Base-by-base conservation (phyloP, 2,888 invertebrate species). In the Cepaea hortensis region DNA sequence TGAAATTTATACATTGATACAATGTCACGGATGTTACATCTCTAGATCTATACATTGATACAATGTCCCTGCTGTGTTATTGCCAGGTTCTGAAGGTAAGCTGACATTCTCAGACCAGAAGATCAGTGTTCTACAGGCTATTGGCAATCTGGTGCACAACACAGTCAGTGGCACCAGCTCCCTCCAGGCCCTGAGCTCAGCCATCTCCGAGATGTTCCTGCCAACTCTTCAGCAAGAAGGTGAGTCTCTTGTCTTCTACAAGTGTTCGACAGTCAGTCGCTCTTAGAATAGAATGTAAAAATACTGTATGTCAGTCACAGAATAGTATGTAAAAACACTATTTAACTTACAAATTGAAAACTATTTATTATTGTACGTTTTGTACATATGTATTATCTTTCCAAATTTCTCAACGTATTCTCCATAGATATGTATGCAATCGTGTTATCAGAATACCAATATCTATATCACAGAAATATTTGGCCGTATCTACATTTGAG, bases 91-190 rank as follows among this genome's bases (percentile, higher is more conserved):
- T 9, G 97, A 97, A 94, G 98, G 98, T 13, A 98, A 98, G 94
- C 96, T 98, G 83, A 97, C 97, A 18, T 96, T 98, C 84, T 96
- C 97, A 68, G 97, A 97, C 90, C 98, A 98, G 94, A 97, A 98
- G 94, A 96, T 98, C 48, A 97, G 97, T 87, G 96, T 98, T 20
- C 95, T 98, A 15, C 93, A 94, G 87, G 97, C 96, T 72, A 96
- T 97, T 84, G 97, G 97, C 20, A 96, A 96, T 93, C 95, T 97
- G 84, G 96, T 96, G 92, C 95, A 95, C 88, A 96, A 97, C 92
- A 96, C 96, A 5, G 96, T 97, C 13, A 93, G 95, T 6, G 96
- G 96, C 3, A 95, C 95, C 48, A 95, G 95, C 83, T 91, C 93
- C 2, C 95, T 96, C 3, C 96, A 96, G 75, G 93, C 95, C 83